phyloP scores from a whole-genome alignment of 2,113 vertebrate genomes.

The Anseranas semipalmata region DNA sequence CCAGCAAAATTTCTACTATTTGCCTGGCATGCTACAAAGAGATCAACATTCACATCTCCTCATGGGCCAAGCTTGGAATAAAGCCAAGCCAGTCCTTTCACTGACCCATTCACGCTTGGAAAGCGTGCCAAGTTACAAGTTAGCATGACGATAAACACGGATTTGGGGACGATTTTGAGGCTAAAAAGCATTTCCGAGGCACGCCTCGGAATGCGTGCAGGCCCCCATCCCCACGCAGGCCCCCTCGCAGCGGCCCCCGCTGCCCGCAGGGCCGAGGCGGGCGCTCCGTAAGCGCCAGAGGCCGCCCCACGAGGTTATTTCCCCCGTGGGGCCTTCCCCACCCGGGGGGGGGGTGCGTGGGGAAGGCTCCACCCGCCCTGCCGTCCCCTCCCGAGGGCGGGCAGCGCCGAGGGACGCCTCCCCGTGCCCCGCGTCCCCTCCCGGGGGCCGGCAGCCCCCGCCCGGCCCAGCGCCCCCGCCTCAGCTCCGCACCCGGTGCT shows the following conservation, averaged over 20 bases:
- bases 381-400: neutral
- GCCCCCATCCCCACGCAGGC: no score
- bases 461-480: neutral
- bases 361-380: neutral
- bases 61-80: rapidly evolving
- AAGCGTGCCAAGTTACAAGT: neutral
- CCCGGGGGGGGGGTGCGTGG: no score
- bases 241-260: neutral
- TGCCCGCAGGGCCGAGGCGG: no score
- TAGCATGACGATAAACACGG: neutral
- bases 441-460: neutral
- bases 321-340: no score
- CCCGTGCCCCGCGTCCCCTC: neutral
- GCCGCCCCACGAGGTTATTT: no score
- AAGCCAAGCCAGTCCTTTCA: neutral
- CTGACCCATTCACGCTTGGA: neutral
- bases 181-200: neutral
- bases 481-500: neutral
- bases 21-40: neutral
- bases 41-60: neutral
- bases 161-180: neutral
- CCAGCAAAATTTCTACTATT: rapidly evolving
- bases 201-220: no score
- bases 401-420: neutral
- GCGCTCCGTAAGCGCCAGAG: no score